These are phyloP conservation scores for Syrphus vitripennis DNA, from an alignment of 2,888 invertebrate species.

Conservation along the genomic window DNA sequence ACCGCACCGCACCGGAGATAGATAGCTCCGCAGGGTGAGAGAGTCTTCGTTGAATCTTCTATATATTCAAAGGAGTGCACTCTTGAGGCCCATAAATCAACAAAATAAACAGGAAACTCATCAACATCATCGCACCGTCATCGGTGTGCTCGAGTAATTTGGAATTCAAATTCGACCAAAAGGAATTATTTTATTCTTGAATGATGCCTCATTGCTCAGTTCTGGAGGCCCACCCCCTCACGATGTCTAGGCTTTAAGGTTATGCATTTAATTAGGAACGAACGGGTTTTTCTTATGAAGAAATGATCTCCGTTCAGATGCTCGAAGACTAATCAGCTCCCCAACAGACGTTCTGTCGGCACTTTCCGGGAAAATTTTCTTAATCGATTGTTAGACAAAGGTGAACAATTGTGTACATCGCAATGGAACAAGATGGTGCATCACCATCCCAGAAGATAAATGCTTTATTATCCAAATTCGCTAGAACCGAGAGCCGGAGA, in stretches of 20 bases:
- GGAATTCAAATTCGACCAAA: conserved; percentile 27
- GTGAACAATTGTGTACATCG: neutral
- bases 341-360: conserved; percentile 68
- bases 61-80: conserved; percentile 36
- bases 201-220: neutral
- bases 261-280: conserved; percentile 44
- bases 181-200: neutral
- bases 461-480: conserved; percentile 68
- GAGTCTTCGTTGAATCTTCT: conserved; percentile 48
- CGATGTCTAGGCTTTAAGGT: conserved; percentile 13
- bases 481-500: conserved; percentile 40
- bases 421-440: conserved; percentile 34
- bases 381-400: conserved; percentile 52
- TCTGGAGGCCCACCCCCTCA: neutral
- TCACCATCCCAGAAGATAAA: conserved; percentile 3
- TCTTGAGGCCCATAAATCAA: conserved; percentile 63
- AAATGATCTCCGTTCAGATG: conserved; percentile 7
- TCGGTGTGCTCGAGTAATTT: conserved; percentile 39
- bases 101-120: conserved; percentile 59
- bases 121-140: conserved; percentile 59
- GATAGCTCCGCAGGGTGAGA: conserved; percentile 35
- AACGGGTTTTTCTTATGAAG: conserved; percentile 41
- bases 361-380: conserved; percentile 67
- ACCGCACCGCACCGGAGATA: too few relatives aligned
- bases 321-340: conserved; percentile 27